phyloP scores from a whole-genome alignment of 2,113 vertebrate genomes.

The Chaetops frenatus region DNA sequence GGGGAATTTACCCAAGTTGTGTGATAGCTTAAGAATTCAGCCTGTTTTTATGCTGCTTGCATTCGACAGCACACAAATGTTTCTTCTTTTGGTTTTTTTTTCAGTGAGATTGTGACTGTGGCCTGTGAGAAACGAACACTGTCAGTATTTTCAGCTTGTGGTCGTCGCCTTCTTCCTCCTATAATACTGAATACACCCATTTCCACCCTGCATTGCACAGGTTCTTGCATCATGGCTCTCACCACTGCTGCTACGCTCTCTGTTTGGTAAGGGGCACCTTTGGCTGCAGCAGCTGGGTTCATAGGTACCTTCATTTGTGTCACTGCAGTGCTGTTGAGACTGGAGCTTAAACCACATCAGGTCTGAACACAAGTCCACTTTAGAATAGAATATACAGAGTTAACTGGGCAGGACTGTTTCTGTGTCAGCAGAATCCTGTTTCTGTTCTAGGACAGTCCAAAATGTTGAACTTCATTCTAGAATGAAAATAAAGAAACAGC shows the following conservation, averaged over 20 bases:
- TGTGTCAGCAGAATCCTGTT: not conserved
- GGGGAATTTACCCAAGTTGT: not conserved
- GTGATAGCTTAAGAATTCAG: not conserved
- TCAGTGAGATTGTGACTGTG: conserved; percentile 86
- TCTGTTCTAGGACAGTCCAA: not conserved
- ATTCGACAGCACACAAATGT: not conserved
- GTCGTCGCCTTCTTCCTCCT: conserved; percentile 89
- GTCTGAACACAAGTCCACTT: not conserved
- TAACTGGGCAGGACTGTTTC: not conserved
- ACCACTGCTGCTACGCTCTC: conserved; percentile 85
- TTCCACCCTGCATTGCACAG: conserved; percentile 88
- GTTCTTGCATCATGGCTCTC: conserved; percentile 89
- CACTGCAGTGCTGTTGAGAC: not conserved
- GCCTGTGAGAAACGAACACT: conserved; percentile 89
- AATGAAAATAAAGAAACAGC: not conserved
- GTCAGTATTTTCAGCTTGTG: conserved; percentile 89
- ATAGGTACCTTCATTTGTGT: not conserved
- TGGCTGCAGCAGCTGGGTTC: not conserved
- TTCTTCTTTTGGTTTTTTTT: not conserved
- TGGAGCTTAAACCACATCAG: not conserved
- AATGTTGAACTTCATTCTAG: not conserved
- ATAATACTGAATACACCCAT: conserved; percentile 85
- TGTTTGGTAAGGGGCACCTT: conserved; percentile 80
- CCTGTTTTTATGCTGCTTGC: not conserved
- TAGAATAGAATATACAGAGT: not conserved